Evolutionary conservation across 2,113 vertebrate species (phyloP), one percentile per base, ranked within the genome.

Genomic region (Tauraco erythrolophus): DNA sequence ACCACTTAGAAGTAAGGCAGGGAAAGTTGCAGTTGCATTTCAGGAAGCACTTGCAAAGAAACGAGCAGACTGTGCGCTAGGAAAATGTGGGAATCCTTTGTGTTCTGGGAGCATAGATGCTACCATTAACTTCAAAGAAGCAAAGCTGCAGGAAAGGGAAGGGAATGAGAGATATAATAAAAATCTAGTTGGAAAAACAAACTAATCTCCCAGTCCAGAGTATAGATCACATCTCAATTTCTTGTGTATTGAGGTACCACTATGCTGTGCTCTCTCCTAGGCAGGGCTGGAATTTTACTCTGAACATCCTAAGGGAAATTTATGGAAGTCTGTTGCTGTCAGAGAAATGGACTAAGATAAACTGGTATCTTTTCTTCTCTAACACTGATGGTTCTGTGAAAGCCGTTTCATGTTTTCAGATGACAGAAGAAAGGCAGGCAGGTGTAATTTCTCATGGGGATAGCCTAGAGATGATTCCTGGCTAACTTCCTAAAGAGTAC

Each of bases 391-490:
- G 27, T 78, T 92, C 91, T 75, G 35, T 85, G 92, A 53, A 94
- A 95, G 76, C 65, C 0, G 0, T 89, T 89, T 91, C 17, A 11
- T 83, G 43, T 93, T 75, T 68, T 21, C 3, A 1, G 57, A 57
- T 85, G 76, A 66, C 51, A 92, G 79, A 64, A 75, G 76, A 84
- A 74, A 75, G 51, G 43, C 76, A 79, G 48, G 27, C 68, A 60
- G 84, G 22, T 68, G 79, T 91, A 51, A 75, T 81, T 95, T 95
- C 76, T 94, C 64, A 37, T 71, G 83, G 81, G 57, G 76, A 57
- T 84, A 78, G 91, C 48, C 51, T 89, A 64, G 50, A 72, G 50
- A 61, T 70, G 85, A 60, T 92, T 88, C 58, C 46, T 96, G 88
- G 91, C 68, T 88, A 39, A 24, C 68, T 81, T 88, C 16, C 64